Percentiles rank a stretch among this genome's conserved stretches.
Conservation (phyloP, 2,888 invertebrate species). For the Tipula lateralis region DNA sequence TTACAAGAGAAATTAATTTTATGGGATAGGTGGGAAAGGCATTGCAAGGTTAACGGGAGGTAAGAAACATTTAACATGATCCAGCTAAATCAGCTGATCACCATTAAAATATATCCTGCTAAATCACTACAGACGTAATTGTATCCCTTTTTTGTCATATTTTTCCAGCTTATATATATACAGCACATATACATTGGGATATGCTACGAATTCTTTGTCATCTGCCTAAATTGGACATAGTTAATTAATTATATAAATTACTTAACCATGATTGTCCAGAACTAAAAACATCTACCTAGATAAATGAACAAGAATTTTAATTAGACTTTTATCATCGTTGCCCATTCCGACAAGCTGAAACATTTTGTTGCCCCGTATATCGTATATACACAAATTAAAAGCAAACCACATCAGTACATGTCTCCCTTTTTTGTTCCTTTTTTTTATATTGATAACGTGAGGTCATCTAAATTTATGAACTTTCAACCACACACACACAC, state of each 20-base stretch:
- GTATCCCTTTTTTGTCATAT: too few species aligned
- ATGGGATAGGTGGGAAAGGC: too few species aligned
- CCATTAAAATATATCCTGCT: too few species aligned
- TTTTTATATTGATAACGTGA: not conserved
- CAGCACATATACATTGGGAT: too few species aligned
- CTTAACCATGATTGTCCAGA: not conserved
- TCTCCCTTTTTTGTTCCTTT: not conserved
- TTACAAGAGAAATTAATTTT: too few species aligned
- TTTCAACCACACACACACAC: not conserved
- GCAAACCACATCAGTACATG: not conserved
- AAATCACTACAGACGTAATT: too few species aligned
- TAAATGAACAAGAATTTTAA: not conserved
- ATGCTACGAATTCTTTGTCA: not conserved
- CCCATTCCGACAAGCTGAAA: not conserved
- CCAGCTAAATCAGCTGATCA: too few species aligned
- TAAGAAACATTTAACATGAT: too few species aligned
- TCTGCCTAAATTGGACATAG: not conserved
- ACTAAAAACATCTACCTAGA: not conserved
- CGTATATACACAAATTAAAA: not conserved
- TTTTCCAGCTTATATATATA: too few species aligned
- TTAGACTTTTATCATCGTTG: not conserved
- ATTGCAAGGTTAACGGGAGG: too few species aligned
- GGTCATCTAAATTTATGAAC: constrained; percentile 24
- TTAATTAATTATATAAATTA: constrained; percentile 15
- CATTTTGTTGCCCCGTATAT: not conserved